Percentiles rank a stretch among this genome's conserved stretches.
Conservation (phyloP, 2,888 invertebrate genomes). For the Aphrophora alni region DNA sequence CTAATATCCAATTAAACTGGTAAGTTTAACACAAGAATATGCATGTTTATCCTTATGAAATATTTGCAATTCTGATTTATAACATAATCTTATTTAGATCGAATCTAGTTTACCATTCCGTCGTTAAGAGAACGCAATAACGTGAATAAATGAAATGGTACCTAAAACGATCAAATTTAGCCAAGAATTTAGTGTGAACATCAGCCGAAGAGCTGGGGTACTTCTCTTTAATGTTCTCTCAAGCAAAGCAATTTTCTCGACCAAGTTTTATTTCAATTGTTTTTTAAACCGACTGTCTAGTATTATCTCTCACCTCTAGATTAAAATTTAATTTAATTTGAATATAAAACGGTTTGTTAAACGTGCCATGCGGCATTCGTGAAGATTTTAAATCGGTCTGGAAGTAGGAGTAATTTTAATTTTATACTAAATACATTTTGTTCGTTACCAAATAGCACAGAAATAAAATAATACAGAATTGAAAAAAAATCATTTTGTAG, state of each 20-base stretch:
- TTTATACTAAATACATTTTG: too few relatives aligned
- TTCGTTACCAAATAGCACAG: too few relatives aligned
- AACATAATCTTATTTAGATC: too few relatives aligned
- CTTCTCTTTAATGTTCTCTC: not conserved
- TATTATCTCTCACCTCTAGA: not conserved
- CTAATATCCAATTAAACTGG: too few relatives aligned
- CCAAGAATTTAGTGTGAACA: not conserved
- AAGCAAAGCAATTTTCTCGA: not conserved
- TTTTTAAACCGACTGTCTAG: not conserved
- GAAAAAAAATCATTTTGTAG: too few relatives aligned
- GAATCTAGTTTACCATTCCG: not conserved
- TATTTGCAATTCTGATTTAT: too few relatives aligned
- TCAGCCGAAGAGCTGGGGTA: not conserved
- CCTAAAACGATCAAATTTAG: not conserved
- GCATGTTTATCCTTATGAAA: too few relatives aligned
- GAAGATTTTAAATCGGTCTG: not conserved
- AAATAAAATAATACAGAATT: too few relatives aligned
- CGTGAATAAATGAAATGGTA: not conserved
- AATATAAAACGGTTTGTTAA: not conserved
- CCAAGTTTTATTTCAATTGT: not conserved
- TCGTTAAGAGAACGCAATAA: not conserved
- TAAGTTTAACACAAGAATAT: too few relatives aligned
- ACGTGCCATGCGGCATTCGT: not conserved
- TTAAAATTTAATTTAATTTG: constrained; percentile 1
- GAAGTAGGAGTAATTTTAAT: too few relatives aligned